Evolutionary conservation across 2,888 invertebrate species (phyloP).

Genomic region (Dynastes maya): DNA sequence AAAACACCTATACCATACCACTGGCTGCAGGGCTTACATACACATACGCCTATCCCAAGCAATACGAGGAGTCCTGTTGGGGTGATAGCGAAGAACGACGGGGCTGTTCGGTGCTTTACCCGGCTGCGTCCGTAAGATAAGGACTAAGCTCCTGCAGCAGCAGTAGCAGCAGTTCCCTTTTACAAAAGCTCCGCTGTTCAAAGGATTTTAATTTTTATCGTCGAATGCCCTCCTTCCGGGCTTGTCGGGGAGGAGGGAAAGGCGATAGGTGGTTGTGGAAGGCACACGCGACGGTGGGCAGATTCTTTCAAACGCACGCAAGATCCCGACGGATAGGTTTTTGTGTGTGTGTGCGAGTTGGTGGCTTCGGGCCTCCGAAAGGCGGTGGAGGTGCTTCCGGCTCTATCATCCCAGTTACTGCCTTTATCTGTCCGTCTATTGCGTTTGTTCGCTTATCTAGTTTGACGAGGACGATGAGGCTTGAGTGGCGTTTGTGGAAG

Average conservation of each 20-base stretch:
- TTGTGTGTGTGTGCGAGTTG: too few relatives aligned
- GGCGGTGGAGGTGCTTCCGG: too few relatives aligned
- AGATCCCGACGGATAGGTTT: not conserved
- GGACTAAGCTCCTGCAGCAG: conserved; percentile 25
- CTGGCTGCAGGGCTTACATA: not conserved
- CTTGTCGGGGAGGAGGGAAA: not conserved
- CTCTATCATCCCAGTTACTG: too few relatives aligned
- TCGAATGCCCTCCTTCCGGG: not conserved
- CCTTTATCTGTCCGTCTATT: too few relatives aligned
- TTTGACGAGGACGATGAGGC: too few relatives aligned
- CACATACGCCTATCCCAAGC: not conserved
- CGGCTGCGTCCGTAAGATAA: conserved; percentile 42
- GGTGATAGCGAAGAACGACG: not conserved
- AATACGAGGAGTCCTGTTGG: not conserved
- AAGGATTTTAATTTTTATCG: conserved; percentile 42
- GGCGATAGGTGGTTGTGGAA: not conserved
- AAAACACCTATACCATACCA: not conserved
- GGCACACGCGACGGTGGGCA: conserved; percentile 7
- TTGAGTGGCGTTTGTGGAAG: too few relatives aligned
- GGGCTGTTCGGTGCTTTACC: not conserved
- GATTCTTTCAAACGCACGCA: conserved; percentile 36
- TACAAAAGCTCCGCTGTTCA: conserved; percentile 15
- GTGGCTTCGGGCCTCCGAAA: too few relatives aligned
- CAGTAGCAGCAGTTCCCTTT: conserved; percentile 13
- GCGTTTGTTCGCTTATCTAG: too few relatives aligned